Conservation (phyloP, 2,113 vertebrate species). For the Forbesichthys agassizii region DNA sequence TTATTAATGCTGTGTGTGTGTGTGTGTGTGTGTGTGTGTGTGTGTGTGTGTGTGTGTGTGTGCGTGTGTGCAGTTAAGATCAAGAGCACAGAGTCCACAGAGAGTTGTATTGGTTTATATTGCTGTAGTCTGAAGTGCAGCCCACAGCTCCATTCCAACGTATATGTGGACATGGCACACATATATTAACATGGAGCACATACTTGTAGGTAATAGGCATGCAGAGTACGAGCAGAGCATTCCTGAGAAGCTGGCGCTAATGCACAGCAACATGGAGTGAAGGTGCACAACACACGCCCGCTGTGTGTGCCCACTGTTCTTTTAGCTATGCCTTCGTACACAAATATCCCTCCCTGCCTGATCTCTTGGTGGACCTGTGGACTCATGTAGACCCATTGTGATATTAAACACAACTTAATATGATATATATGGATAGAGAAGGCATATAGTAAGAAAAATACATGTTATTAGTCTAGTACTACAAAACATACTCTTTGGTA, state of each 20-base stretch:
- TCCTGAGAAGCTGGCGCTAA: slow-evolving; percentile 37
- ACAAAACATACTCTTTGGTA: too few relatives aligned
- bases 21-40: slow-evolving; percentile 8
- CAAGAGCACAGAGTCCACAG: too few relatives aligned
- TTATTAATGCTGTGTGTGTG: slow-evolving; percentile 12
- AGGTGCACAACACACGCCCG: too few relatives aligned
- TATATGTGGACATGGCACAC: too few relatives aligned
- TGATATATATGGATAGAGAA: not conserved
- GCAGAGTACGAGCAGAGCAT: slow-evolving; percentile 32
- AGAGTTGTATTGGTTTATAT: not conserved
- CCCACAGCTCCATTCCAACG: too few relatives aligned
- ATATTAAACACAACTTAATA: not conserved
- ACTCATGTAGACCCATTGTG: too few relatives aligned
- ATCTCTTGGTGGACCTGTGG: too few relatives aligned
- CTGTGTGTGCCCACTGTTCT: slow-evolving; percentile 7
- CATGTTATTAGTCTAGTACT: too few relatives aligned
- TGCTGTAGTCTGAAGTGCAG: not conserved
- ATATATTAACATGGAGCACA: not conserved
- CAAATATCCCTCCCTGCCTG: too few relatives aligned
- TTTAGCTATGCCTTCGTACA: slow-evolving; percentile 45
- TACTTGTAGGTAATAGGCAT: slow-evolving; percentile 7
- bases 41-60: slow-evolving; percentile 21
- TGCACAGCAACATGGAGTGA: slow-evolving; percentile 6
- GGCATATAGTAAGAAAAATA: slow-evolving; percentile 4
- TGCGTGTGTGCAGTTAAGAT: slow-evolving; percentile 8